Base-by-base conservation (phyloP, 2,113 vertebrate species). In the Panthera leo region DNA sequence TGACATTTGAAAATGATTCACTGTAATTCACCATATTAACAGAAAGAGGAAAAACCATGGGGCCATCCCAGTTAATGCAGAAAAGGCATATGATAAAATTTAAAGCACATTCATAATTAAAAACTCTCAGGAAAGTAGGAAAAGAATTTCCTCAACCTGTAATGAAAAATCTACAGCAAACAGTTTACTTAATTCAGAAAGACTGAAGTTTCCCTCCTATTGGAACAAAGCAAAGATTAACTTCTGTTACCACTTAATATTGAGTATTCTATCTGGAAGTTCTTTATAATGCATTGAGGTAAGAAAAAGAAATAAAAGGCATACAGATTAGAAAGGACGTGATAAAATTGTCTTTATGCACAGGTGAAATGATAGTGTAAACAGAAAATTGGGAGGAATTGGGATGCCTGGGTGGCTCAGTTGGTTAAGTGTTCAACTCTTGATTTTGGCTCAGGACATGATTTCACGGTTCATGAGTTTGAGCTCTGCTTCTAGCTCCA, bases 1-100 rank as follows among this genome's bases (percentile, higher is more conserved):
- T 95, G 67, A 94, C 29, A 68, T 89, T 95, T 95, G 42, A 93
- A 95, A 97, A 89, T 73, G 34, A 93, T 85, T 75, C 55, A 73
- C 45, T 92, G 2, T 89, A 79, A 67, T 89, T 15, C 4, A 86
- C 27, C 5, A 1, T 84, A 92, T 70, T 88, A 76, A 73, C 36
- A 92, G 88, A 91, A 84, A 42, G 21, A 91, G 34, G 19, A 73
- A 95, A 71, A 89, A 85, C 58, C 36, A 18, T 73, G 23, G 36
- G 19, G 27, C 36, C 21, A 13, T 85, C n/a, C 89, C 31, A 85
- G 16, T 51, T 76, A 78, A 53, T 89, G 16, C 2, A 93, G n/a
- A 70, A 92, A 83, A 84, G 34, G 21, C 39, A 92, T 27, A 61
- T 48, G 31, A 53, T 96, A 83, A 91, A 87, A 71, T 61, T 91